Base-by-base conservation (phyloP, 2,888 invertebrate genomes). In the Agrotis puta region DNA sequence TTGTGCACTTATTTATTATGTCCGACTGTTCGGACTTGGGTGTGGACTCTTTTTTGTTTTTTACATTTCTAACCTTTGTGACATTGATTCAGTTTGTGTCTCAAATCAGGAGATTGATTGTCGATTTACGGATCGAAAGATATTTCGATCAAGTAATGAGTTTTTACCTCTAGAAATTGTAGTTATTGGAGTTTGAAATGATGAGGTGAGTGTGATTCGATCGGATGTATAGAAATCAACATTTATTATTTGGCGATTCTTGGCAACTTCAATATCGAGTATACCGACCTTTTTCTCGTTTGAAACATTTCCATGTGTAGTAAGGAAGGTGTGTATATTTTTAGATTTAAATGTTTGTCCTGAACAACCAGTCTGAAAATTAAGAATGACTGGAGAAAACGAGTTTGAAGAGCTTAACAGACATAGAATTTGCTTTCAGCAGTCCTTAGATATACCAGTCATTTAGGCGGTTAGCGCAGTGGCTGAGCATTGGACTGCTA, bases 1-100 rank as follows among this genome's bases (percentile, higher is more conserved):
- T 59, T 64, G 71, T 70, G 78, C 80, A 81, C 70, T 81, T 80
- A 80, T 81, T 80, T 77, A 80, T 80, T 80, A 74, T 77, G 74
- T 77, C 80, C 53, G 61, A 66, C 57, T 67, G 58, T 65, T 27
- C 53, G 56, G 76, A 16, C 45, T 80, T 57, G 67, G 66, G 62
- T 81, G 69, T 57, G 56, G 45, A 76, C 14, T 54, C 5, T 39
- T 74, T 58, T 51, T 72, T 79, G 65, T 64, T 54, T 24, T 73
- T 66, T 72, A 72, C 63, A 45, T 57, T 24, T 65, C 69, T 72
- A 48, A 72, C 51, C 22, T 61, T 27, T 51, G 63, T 66, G 54
- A 73, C 62, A 54, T 33, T 33, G 56, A 33, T 33, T 20, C 59
- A 56, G 61, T 45, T 20, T 4, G 9, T 47, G 9, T 58, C 27